phyloP scores from a whole-genome alignment of 2,888 invertebrate species.

The Aphidius colemani region DNA sequence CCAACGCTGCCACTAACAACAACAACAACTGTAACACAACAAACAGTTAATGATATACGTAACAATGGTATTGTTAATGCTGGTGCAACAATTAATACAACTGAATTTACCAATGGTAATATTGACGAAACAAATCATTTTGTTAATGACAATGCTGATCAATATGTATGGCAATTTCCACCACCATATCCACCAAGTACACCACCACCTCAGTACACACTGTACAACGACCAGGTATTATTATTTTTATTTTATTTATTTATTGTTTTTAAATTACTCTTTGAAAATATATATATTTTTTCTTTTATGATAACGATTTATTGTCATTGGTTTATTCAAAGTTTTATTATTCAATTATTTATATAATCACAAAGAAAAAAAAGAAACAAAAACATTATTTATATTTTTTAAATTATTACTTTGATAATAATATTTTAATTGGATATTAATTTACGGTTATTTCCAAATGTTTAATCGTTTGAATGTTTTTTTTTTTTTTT shows the following conservation, averaged over 20 bases:
- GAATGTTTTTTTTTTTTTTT: no score
- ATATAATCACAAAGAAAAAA: no score
- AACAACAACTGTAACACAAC: conserved; percentile 28
- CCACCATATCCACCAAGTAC: conserved; percentile 65
- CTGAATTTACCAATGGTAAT: conserved; percentile 47
- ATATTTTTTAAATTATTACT: no score
- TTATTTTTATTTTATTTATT: conserved; percentile 26
- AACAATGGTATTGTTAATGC: conserved; percentile 28
- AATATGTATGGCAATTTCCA: conserved; percentile 83
- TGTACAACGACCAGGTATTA: conserved; percentile 83
- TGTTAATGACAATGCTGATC: conserved; percentile 59
- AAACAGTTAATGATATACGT: conserved; percentile 25
- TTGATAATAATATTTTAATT: no score
- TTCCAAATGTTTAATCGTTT: no score
- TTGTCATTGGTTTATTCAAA: no score
- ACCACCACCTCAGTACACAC: conserved; percentile 74
- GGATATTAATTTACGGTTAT: no score
- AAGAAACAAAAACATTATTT: no score
- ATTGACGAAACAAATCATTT: conserved; percentile 41
- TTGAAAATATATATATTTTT: no score
- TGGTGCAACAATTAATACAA: conserved; percentile 48
- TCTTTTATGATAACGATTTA: no score
- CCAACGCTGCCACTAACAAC: conserved; percentile 34
- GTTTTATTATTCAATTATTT: no score
- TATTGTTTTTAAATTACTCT: conserved; percentile 1